Evolutionary conservation across 2,888 invertebrate genomes (phyloP).

Genomic region (Eupithecia insigniata): DNA sequence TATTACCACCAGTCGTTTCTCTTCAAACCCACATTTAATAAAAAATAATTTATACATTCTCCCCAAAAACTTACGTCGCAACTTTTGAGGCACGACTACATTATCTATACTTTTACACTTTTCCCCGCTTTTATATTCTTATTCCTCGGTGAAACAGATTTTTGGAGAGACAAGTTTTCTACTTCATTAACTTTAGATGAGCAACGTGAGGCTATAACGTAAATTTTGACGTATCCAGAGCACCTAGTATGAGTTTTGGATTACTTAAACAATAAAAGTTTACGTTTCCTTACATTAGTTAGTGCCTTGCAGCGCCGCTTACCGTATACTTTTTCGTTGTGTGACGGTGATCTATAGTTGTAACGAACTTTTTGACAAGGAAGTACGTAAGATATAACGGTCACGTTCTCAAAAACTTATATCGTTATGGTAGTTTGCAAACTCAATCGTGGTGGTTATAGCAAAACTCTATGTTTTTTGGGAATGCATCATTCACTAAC

Average conservation of each 20-base stretch:
- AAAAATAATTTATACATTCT: constrained; percentile 11
- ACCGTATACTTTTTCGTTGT: too few relatives aligned
- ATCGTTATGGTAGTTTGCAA: too few relatives aligned
- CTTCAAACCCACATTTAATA: constrained; percentile 1
- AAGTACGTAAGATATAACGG: too few relatives aligned
- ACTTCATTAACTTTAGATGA: constrained; percentile 19
- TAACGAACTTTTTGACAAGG: too few relatives aligned
- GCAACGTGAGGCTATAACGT: background rate
- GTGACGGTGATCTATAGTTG: too few relatives aligned
- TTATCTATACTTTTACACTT: constrained; percentile 54
- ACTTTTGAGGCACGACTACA: constrained; percentile 41
- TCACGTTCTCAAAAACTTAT: too few relatives aligned
- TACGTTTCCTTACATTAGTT: background rate
- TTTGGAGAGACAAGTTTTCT: background rate
- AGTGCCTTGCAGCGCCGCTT: too few relatives aligned
- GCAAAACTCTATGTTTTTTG: too few relatives aligned
- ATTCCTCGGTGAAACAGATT: background rate
- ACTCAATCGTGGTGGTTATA: too few relatives aligned
- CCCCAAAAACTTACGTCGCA: constrained; percentile 34
- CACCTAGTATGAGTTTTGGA: background rate
- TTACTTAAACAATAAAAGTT: background rate
- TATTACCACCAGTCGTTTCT: background rate
- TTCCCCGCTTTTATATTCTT: constrained; percentile 42
- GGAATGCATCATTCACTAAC: too few relatives aligned
- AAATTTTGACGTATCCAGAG: background rate